Percentiles rank a stretch among this genome's conserved stretches.
phyloP scores from a whole-genome alignment of 1,140 invertebrate species.

The Lithobius niger region DNA sequence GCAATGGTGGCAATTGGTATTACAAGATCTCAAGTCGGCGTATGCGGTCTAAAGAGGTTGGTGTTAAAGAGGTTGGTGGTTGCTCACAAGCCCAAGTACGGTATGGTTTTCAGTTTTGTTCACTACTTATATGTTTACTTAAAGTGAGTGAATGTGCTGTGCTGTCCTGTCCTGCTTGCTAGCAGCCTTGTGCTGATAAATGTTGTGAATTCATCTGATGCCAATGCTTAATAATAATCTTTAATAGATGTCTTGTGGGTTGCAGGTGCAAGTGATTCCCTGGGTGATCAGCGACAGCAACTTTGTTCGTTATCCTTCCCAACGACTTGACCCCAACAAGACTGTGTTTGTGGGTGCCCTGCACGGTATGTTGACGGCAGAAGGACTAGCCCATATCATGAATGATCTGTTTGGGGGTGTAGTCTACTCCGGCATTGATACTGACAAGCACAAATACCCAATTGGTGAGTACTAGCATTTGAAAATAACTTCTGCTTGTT shows the following conservation, averaged over 20 bases:
- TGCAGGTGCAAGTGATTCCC: conserved; percentile 86
- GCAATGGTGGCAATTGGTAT: conserved; percentile 61
- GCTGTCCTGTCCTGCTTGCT: too few relatives aligned
- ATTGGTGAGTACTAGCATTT: conserved; percentile 46
- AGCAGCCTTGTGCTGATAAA: background rate
- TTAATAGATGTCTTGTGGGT: too few relatives aligned
- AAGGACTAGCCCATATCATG: conserved; percentile 84
- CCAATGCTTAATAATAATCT: background rate
- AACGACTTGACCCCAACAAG: conserved; percentile 68
- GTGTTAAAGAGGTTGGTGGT: too few relatives aligned
- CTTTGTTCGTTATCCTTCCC: conserved; percentile 62
- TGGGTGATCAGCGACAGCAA: conserved; percentile 86
- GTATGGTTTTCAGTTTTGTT: too few relatives aligned
- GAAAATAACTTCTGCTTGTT: background rate
- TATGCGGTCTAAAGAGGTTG: conserved; percentile 70
- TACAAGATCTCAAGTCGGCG: conserved; percentile 78
- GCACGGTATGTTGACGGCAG: conserved; percentile 89
- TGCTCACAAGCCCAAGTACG: too few relatives aligned
- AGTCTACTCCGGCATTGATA: conserved; percentile 92
- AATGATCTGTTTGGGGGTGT: conserved; percentile 90
- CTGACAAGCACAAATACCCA: conserved; percentile 95
- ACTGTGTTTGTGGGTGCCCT: conserved; percentile 95
- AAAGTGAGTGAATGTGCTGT: too few relatives aligned
- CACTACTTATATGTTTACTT: too few relatives aligned
- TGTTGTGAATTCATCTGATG: background rate